Base-by-base conservation (phyloP, 1,140 invertebrate species). In the Macrocentrus cingulum region DNA sequence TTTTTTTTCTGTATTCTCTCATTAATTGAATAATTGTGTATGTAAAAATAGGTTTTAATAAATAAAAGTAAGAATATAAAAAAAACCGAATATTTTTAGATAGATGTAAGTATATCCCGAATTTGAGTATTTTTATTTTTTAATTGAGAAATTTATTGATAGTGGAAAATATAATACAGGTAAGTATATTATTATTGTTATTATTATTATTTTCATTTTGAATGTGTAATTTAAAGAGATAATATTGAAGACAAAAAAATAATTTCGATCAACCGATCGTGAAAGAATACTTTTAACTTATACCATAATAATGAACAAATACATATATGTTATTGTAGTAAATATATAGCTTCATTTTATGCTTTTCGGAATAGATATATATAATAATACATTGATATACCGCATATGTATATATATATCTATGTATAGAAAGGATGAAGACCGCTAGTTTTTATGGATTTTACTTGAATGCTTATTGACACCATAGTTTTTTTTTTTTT, bases 391-490 rank as follows among this genome's bases (percentile, higher is more conserved):
- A 59, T 56, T 60, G 60, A 62, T 60, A 46, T 58, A 48, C 59
- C 59, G 63, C 57, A 32, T 48, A 57, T 54, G 49, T 60, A 64
- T 45, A 42, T 62, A 64, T 67, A 67, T 39, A 63, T 64, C 60
- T 71, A 71, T 61, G 64, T 69, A 72, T 72, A 76, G 67, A 67
- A 74, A 74, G 70, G 68, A 79, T 77, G 76, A 78, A 80, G 77
- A 79, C 76, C 68, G 74, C 71, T 80, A 79, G 63, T 66, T 77
- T n/a, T n/a, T 67, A 75, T 78, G 72, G 71, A 76, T 80, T n/a
- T 77, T 77, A 72, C 61, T 74, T 50, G 61, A 72, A 77, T 71
- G 65, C 64, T 50, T n/a, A n/a, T 52, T 63, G 29, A 63, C 20
- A 46, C 50, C 22, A 29, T 46, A 7, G 36, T 36, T 29, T 23